These are phyloP conservation scores for Ephestia elutella DNA, from an alignment of 1,140 invertebrate genomes.

Conservation along the genomic window DNA sequence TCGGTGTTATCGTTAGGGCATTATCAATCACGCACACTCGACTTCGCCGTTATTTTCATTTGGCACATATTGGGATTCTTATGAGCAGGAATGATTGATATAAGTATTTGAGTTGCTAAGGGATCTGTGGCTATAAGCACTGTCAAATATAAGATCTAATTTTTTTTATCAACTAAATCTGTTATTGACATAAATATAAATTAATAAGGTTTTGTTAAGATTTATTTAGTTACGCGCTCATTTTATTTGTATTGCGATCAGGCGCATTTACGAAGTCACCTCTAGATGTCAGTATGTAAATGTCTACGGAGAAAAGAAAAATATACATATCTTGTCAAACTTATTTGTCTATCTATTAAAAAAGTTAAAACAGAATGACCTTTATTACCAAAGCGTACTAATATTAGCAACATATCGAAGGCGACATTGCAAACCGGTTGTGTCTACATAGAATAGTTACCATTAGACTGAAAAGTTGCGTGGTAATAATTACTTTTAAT, in stretches of 20 bases:
- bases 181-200: too few species aligned
- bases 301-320: too few species aligned
- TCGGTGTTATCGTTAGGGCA: background rate
- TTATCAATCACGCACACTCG: constrained; percentile 1
- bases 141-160: too few species aligned
- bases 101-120: background rate
- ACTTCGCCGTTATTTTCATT: background rate
- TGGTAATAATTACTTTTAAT: background rate
- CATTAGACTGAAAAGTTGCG: constrained; percentile 2
- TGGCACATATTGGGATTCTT: constrained; percentile 2
- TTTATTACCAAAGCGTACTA: background rate
- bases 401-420: background rate
- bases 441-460: background rate
- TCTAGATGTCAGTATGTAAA: too few species aligned
- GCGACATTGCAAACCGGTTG: background rate
- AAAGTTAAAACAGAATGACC: background rate
- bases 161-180: too few species aligned
- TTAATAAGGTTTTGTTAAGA: too few species aligned
- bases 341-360: too few species aligned
- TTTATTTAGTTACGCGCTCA: too few species aligned
- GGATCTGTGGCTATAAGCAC: background rate
- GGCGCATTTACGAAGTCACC: too few species aligned
- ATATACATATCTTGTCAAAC: too few species aligned
- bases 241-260: too few species aligned
- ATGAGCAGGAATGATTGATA: background rate